These are phyloP conservation scores for Masticophis lateralis DNA, from an alignment of 2,797 vertebrate genomes.

Conservation along the genomic window DNA sequence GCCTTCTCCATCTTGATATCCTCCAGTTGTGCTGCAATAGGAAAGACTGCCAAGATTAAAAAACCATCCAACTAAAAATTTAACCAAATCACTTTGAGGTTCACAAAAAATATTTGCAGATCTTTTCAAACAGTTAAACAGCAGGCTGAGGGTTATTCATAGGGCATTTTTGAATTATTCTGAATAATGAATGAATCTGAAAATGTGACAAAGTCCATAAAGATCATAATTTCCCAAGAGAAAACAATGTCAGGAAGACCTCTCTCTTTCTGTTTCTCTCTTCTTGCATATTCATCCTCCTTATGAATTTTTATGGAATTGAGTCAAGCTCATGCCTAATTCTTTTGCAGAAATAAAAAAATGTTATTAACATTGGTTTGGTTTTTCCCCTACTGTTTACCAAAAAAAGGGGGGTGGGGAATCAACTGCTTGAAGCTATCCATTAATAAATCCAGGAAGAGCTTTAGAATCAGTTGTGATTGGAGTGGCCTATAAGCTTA, in stretches of 20 bases:
- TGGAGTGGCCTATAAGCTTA: neutral
- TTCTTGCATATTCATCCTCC: neutral
- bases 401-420: neutral
- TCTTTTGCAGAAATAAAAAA: neutral
- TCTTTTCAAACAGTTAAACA: neutral
- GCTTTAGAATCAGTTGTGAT: neutral
- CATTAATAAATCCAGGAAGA: neutral
- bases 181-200: slow-evolving; percentile 11
- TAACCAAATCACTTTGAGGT: neutral
- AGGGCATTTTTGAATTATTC: neutral
- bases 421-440: neutral
- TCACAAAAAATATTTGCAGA: neutral
- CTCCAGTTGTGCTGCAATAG: neutral
- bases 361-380: neutral
- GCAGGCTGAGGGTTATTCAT: accelerated
- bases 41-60: neutral
- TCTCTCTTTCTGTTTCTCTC: neutral
- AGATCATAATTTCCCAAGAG: slow-evolving; percentile 1
- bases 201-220: neutral
- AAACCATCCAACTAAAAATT: slow-evolving; percentile 13
- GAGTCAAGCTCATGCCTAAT: neutral
- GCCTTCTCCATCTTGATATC: neutral
- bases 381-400: neutral
- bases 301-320: neutral
- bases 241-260: neutral